Conservation (phyloP, 1,140 invertebrate genomes). For the Pentalonia nigronervosa region DNA sequence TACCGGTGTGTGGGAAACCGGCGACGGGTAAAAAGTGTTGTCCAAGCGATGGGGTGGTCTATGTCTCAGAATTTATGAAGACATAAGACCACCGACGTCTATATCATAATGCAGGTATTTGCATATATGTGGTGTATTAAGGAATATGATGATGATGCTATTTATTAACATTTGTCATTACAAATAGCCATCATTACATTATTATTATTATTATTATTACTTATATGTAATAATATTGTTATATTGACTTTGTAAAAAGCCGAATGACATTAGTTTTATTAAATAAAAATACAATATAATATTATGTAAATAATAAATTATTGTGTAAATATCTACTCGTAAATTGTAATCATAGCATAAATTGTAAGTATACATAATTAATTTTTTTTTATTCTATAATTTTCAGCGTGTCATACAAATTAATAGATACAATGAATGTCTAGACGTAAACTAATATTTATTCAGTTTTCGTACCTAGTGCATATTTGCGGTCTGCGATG, state of each 20-base stretch:
- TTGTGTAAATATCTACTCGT: neutral
- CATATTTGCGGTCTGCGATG: neutral
- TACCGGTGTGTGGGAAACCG: too few relatives aligned
- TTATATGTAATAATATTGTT: neutral
- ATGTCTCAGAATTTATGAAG: too few relatives aligned
- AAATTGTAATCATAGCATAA: neutral
- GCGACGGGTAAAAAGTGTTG: too few relatives aligned
- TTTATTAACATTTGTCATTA: too few relatives aligned
- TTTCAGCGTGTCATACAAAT: neutral
- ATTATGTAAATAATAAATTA: too few relatives aligned
- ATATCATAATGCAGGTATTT: too few relatives aligned
- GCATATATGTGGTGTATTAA: too few relatives aligned
- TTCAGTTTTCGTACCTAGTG: conserved; percentile 1
- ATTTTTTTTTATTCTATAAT: neutral
- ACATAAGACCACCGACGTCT: too few relatives aligned
- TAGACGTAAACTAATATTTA: conserved; percentile 39
- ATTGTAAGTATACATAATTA: neutral
- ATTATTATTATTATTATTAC: neutral
- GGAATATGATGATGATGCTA: too few relatives aligned
- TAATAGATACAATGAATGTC: neutral
- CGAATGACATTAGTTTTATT: neutral
- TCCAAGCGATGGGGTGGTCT: too few relatives aligned
- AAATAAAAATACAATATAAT: neutral
- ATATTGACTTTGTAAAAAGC: neutral
- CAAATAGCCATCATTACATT: too few relatives aligned